A percentile compares a stretch with the other conserved stretches of the same genome.
These are phyloP conservation scores for Falco naumanni DNA, from an alignment of 2,797 vertebrate species.

Conservation along the genomic window DNA sequence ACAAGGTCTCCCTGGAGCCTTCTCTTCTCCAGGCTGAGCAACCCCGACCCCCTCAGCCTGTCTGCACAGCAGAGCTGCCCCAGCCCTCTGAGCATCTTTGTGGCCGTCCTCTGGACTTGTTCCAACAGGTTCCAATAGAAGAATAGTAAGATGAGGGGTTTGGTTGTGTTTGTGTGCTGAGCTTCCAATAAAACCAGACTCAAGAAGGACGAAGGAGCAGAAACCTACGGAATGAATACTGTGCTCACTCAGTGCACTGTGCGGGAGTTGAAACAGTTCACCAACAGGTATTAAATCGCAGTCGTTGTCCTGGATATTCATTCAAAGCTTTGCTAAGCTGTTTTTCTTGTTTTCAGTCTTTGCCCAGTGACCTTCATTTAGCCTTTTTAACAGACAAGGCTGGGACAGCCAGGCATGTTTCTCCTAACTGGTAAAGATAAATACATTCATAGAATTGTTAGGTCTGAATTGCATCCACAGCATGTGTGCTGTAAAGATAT, in stretches of 20 bases:
- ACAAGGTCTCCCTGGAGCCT: too few relatives aligned
- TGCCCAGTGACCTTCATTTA: conserved; percentile 26
- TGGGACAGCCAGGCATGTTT: not conserved
- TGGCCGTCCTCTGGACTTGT: too few relatives aligned
- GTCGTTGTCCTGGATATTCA: not conserved
- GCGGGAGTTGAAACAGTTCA: not conserved
- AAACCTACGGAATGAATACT: not conserved
- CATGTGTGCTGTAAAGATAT: not conserved
- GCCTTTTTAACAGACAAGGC: not conserved
- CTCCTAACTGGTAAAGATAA: conserved; percentile 23
- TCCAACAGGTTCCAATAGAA: too few relatives aligned
- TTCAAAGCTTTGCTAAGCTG: conserved; percentile 2
- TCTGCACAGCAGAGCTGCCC: too few relatives aligned
- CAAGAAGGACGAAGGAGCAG: not conserved
- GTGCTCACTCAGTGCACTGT: not conserved
- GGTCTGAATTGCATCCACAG: conserved; percentile 39
- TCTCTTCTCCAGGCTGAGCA: too few relatives aligned
- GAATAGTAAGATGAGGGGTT: not conserved
- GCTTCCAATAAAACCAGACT: not conserved
- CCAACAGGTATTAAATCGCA: not conserved
- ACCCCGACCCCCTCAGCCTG: too few relatives aligned
- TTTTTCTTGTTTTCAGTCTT: conserved; percentile 3
- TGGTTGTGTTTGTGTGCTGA: not conserved
- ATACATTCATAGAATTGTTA: conserved; percentile 37
- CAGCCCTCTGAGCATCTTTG: too few relatives aligned